A percentile compares a stretch with the other conserved stretches of the same genome.
Evolutionary conservation across 37 sponge, comb jelly and placozoan species (phyloP).

Genomic region (Oscarella lobularis): DNA sequence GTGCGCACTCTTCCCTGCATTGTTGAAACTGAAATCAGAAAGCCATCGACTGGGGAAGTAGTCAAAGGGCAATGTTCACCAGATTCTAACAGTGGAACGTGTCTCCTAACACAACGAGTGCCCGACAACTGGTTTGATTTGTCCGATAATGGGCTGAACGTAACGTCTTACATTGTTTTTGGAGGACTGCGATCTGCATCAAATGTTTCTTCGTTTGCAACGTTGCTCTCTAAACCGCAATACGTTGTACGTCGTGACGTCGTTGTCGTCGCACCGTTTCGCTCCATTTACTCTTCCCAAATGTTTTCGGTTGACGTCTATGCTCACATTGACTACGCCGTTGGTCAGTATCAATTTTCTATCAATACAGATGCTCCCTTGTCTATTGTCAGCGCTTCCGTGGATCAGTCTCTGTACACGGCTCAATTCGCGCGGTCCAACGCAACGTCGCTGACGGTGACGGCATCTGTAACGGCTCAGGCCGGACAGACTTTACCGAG

Average conservation of each 20-base stretch:
- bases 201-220: no score
- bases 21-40: no score
- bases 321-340: slow-evolving; percentile 13
- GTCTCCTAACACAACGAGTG: slow-evolving; percentile 16
- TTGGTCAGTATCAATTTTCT: not conserved
- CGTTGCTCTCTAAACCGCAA: not conserved
- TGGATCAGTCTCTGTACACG: not conserved
- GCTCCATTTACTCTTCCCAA: slow-evolving; percentile 9
- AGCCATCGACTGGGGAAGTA: no score
- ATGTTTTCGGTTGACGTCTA: slow-evolving; percentile 17
- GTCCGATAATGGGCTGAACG: not conserved
- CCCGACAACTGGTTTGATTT: slow-evolving; percentile 30
- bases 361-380: no score
- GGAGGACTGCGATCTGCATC: no score
- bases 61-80: not conserved
- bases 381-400: not conserved
- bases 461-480: not conserved
- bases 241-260: not conserved
- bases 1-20: slow-evolving; percentile 10
- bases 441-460: not conserved
- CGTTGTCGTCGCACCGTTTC: slow-evolving; percentile 23
- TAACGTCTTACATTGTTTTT: no score
- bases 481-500: not conserved
- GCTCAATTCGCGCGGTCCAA: not conserved
- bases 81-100: slow-evolving; percentile 12